Evolutionary conservation across 2,113 vertebrate species (phyloP).

Genomic region (Tragelaphus imberbis): DNA sequence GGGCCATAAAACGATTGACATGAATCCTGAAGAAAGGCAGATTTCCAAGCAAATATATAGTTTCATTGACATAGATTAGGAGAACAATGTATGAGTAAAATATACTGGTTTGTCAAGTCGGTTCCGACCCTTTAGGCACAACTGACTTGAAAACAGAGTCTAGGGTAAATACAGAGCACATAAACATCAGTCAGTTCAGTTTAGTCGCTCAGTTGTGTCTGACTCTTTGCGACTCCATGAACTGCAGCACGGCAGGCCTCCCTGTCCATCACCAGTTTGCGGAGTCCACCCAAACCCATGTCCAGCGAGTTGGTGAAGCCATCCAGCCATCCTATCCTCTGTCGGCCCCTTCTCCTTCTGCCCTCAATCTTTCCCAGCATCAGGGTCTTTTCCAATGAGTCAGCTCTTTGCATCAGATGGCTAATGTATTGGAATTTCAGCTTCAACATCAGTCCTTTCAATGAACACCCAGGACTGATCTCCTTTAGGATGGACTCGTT

Average conservation of each 20-base stretch:
- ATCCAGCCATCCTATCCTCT: neutral
- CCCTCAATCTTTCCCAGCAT: neutral
- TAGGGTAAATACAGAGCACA: neutral
- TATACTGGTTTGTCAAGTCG: neutral
- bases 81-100: neutral
- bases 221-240: neutral
- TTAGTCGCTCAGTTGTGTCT: rapidly evolving
- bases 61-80: neutral
- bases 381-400: neutral
- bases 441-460: neutral
- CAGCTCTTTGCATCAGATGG: neutral
- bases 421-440: neutral
- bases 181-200: neutral
- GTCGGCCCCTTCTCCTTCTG: rapidly evolving
- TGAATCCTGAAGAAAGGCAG: neutral
- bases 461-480: neutral
- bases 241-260: rapidly evolving
- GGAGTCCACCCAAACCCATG: neutral
- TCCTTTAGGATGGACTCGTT: neutral
- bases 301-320: neutral
- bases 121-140: neutral
- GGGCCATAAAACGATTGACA: neutral
- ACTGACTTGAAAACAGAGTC: neutral
- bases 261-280: neutral
- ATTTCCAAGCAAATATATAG: neutral